phyloP scores from a whole-genome alignment of 2,888 invertebrate species.

The Oxyteleia sp. region DNA sequence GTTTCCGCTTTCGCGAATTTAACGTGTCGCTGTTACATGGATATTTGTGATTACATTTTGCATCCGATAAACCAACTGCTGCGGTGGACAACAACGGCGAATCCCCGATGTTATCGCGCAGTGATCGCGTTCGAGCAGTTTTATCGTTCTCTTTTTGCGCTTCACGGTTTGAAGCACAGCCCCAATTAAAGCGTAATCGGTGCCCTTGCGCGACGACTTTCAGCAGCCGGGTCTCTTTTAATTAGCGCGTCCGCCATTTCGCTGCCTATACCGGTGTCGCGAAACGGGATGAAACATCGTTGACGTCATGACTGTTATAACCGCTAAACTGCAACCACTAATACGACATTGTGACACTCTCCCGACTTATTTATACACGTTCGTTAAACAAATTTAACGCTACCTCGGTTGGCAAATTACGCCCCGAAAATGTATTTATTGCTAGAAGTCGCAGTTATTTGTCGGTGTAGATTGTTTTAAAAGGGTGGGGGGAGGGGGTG shows the following conservation, averaged over 20 bases:
- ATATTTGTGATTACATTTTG: no score
- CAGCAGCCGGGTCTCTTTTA: constrained; percentile 53
- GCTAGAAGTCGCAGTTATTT: constrained; percentile 23
- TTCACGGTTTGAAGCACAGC: constrained; percentile 35
- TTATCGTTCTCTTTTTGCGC: constrained; percentile 29
- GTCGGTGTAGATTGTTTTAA: constrained; percentile 16
- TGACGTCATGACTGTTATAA: constrained; percentile 53
- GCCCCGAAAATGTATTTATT: constrained; percentile 42
- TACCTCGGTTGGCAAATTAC: constrained; percentile 19
- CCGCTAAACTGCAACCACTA: constrained; percentile 45
- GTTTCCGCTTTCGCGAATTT: no score
- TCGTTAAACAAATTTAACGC: constrained; percentile 45
- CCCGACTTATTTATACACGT: constrained; percentile 48
- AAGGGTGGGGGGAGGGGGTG: no score
- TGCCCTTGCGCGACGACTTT: constrained; percentile 33
- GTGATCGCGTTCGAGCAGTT: no score
- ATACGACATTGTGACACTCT: constrained; percentile 35
- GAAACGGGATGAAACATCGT: constrained; percentile 38
- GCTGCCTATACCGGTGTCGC: constrained; percentile 25
- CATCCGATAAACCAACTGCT: no score
- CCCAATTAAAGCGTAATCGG: constrained; percentile 62
- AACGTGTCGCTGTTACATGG: no score
- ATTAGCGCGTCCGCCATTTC: constrained; percentile 55
- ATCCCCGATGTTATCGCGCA: no score
- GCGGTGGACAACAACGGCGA: no score